Evolutionary conservation across 2,888 invertebrate genomes (phyloP).

Genomic region (Perizoma flavofasciatum): DNA sequence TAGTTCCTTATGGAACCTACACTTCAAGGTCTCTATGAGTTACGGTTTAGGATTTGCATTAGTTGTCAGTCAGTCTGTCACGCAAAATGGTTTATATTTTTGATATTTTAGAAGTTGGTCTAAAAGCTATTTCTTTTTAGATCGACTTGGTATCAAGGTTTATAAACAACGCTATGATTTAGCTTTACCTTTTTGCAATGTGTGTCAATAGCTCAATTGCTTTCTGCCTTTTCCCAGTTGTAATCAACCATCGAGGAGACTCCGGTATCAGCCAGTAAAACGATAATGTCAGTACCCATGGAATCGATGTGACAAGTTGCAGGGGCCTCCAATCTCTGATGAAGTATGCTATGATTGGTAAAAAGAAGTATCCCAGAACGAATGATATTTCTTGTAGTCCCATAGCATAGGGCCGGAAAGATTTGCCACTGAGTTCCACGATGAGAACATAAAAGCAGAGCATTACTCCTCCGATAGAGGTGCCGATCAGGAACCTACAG

Average conservation of each 20-base stretch:
- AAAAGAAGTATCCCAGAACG: conserved; percentile 79
- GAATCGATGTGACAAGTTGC: conserved; percentile 81
- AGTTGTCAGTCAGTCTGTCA: too few relatives aligned
- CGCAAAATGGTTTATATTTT: too few relatives aligned
- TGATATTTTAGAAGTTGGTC: too few relatives aligned
- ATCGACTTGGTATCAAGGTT: too few relatives aligned
- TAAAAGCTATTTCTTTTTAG: too few relatives aligned
- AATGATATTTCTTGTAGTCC: conserved; percentile 83
- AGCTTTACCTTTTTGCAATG: conserved; percentile 80
- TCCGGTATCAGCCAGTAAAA: conserved; percentile 90
- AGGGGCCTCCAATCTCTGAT: conserved; percentile 85
- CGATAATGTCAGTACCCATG: conserved; percentile 79
- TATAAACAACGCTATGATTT: too few relatives aligned
- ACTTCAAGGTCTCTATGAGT: too few relatives aligned
- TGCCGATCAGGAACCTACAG: conserved; percentile 83
- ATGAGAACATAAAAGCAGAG: conserved; percentile 86
- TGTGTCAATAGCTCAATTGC: conserved; percentile 85
- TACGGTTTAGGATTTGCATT: too few relatives aligned
- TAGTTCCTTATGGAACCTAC: too few relatives aligned
- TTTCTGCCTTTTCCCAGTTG: conserved; percentile 85
- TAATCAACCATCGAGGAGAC: conserved; percentile 91
- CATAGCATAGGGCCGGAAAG: conserved; percentile 79
- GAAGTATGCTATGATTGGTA: conserved; percentile 84
- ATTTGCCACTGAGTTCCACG: conserved; percentile 85
- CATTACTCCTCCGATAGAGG: conserved; percentile 86